Evolutionary conservation across 2,797 vertebrate genomes (phyloP).

Genomic region (Ceryle rudis): DNA sequence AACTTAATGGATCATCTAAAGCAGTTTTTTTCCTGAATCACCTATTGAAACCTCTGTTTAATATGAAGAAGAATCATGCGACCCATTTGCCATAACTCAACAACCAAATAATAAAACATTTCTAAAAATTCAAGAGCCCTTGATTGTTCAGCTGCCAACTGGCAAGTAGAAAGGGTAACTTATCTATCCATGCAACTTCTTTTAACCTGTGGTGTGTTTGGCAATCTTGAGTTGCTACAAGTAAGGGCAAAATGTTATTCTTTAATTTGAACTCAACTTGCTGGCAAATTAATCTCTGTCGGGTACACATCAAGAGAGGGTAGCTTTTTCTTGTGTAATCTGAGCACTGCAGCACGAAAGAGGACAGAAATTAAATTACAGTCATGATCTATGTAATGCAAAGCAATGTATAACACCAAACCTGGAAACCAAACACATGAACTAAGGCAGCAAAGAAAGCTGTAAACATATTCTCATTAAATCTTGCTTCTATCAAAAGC

Average conservation of each 20-base stretch:
- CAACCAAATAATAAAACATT: background rate
- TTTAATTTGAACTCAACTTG: background rate
- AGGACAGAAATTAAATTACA: background rate
- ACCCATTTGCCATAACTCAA: background rate
- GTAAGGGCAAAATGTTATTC: background rate
- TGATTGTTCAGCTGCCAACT: background rate
- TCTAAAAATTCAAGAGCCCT: background rate
- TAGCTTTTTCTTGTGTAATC: background rate
- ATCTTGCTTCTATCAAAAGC: slow-evolving; percentile 29
- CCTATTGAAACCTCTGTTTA: background rate
- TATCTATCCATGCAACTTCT: background rate
- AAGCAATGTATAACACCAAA: background rate
- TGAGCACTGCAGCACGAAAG: background rate
- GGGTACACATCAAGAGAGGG: background rate
- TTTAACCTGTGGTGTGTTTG: background rate
- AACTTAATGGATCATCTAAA: background rate
- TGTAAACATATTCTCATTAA: slow-evolving; percentile 13
- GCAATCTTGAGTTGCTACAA: background rate
- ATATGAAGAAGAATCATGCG: background rate
- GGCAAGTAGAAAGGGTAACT: background rate
- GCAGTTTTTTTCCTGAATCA: background rate
- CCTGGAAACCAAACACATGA: background rate
- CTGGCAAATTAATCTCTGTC: background rate
- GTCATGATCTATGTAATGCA: background rate
- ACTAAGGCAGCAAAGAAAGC: slow-evolving; percentile 14